Base-by-base conservation (phyloP, 2,797 vertebrate genomes). In the Semotilus atromaculatus region DNA sequence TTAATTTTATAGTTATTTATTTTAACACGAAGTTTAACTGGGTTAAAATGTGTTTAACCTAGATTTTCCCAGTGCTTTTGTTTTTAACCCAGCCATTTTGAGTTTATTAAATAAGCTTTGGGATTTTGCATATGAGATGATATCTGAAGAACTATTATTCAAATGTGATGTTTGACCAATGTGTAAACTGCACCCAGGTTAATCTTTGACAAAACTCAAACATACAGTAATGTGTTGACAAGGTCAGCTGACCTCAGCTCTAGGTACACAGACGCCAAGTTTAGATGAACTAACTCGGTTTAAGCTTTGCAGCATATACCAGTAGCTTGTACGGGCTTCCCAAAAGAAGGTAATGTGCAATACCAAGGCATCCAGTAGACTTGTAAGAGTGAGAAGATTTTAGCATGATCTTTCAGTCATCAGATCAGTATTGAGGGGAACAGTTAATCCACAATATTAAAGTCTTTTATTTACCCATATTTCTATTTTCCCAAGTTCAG, bases 241-340 rank as follows among this genome's bases (percentile, higher is more conserved):
- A 78, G 64, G 51, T 78, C 66, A 19, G 43, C 26, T 45, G 64
- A 84, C 26, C 74, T 58, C 48, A 70, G 48, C 19, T 21, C 8
- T 75, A 29, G 73, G 34, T n/a, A 60, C 31, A 78, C 34, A 60
- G 73, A 76, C 0, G 23, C 2, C 45, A 67, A 21, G 62, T 67
- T 68, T 40, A 77, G 34, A 71, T 9, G 7, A 38, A 6, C 51
- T 72, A 26, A 62, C 66, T 62, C 19, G 19, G 8, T 55, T 16
- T 53, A 55, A 48, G 34, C 8, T 23, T 19, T 68, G 62, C 23
- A 43, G 36, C 5, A 51, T 18, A 13, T 36, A 38, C 16, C 29
- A 53, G 21, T 23, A 75, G 26, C 55, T 62, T 31, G n/a, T 13
- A 62, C n/a, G 34, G 31, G 36, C 26, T 21, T 66, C 18, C 43